phyloP scores from a whole-genome alignment of 2,888 invertebrate genomes.

The Cephus sareptanus region DNA sequence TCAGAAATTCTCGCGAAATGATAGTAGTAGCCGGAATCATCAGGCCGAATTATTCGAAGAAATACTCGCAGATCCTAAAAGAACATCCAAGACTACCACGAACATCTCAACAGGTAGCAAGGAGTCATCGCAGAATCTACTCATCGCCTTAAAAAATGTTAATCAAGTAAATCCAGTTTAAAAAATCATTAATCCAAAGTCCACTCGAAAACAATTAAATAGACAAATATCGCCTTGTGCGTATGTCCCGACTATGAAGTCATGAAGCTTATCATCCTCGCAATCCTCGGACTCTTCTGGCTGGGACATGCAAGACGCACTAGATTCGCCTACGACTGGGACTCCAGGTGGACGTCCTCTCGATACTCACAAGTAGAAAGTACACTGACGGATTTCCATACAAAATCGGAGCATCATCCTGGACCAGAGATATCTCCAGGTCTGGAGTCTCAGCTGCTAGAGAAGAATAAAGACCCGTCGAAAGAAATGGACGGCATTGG shows the following conservation, averaged over 20 bases:
- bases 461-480: background rate
- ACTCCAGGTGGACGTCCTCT: constrained; percentile 2
- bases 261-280: constrained; percentile 49
- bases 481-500: constrained; percentile 3
- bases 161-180: too few relatives aligned
- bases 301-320: constrained; percentile 15
- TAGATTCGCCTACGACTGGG: constrained; percentile 16
- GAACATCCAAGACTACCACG: too few relatives aligned
- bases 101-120: too few relatives aligned
- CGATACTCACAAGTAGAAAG: background rate
- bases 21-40: too few relatives aligned
- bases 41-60: too few relatives aligned
- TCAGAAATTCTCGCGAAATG: too few relatives aligned
- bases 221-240: background rate
- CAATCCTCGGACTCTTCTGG: constrained; percentile 45
- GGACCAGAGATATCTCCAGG: background rate
- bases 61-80: too few relatives aligned
- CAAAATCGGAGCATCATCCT: background rate
- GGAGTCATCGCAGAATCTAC: too few relatives aligned
- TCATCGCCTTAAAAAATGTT: too few relatives aligned
- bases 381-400: constrained; percentile 7
- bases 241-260: constrained; percentile 43
- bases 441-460: constrained; percentile 2
- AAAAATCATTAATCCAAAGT: too few relatives aligned
- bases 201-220: too few relatives aligned